Evolutionary conservation across 2,888 invertebrate species (phyloP).

Genomic region (Ophion costatus): DNA sequence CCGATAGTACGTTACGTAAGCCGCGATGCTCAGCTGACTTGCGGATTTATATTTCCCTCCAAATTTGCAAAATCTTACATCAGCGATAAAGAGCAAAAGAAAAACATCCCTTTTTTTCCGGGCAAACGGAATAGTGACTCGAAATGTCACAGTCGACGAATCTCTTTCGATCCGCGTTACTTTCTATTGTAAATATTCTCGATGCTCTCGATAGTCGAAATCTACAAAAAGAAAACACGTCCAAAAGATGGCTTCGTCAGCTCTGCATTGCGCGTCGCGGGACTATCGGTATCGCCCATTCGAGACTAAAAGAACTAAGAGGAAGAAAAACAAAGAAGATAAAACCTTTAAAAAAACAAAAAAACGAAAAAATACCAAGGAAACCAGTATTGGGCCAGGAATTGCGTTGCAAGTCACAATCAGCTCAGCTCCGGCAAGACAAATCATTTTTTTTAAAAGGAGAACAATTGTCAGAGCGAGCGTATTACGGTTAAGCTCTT

Average conservation of each 20-base stretch:
- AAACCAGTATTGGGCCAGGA: constrained; percentile 82
- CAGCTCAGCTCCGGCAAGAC: constrained; percentile 83
- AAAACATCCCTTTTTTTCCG: not conserved
- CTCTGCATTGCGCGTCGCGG: constrained; percentile 59
- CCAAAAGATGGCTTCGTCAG: constrained; percentile 53
- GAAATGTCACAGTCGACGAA: not conserved
- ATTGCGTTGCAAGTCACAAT: constrained; percentile 84
- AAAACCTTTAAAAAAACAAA: constrained; percentile 56
- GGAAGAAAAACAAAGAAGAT: constrained; percentile 63
- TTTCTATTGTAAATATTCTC: constrained; percentile 61
- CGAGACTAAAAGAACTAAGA: constrained; percentile 65
- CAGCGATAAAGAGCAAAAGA: not conserved
- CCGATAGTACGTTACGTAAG: constrained; percentile 56
- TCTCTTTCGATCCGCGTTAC: constrained; percentile 14
- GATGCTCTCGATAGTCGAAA: constrained; percentile 24
- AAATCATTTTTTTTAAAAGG: constrained; percentile 78
- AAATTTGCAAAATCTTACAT: constrained; percentile 13
- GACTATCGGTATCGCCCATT: constrained; percentile 69
- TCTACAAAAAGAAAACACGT: not conserved
- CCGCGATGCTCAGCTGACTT: constrained; percentile 60
- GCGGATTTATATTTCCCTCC: not conserved
- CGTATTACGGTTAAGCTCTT: constrained; percentile 81
- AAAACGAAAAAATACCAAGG: constrained; percentile 67
- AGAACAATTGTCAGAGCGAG: constrained; percentile 82
- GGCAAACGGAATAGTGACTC: too few species aligned